Evolutionary conservation across 2,888 invertebrate species (phyloP).

Genomic region (Amiota mariae): DNA sequence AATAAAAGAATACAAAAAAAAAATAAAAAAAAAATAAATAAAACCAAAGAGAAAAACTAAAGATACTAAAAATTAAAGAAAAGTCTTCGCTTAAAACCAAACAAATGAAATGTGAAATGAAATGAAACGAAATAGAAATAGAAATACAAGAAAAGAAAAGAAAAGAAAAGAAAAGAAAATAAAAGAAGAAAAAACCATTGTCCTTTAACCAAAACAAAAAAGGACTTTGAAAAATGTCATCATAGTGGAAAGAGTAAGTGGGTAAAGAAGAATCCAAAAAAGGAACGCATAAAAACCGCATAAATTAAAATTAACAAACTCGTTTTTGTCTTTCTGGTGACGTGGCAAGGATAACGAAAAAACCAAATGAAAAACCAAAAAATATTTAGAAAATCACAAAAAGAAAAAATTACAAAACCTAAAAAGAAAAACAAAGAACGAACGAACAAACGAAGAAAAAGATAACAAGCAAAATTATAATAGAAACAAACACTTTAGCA

Average conservation of each 20-base stretch:
- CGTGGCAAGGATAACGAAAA: no score
- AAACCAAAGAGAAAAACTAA: constrained; percentile 55
- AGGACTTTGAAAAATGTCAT: neutral
- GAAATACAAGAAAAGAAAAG: constrained; percentile 14
- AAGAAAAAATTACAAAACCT: constrained; percentile 60
- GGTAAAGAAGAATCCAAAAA: constrained; percentile 25
- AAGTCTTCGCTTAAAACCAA: constrained; percentile 32
- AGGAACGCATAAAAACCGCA: constrained; percentile 44
- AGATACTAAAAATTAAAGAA: constrained; percentile 27
- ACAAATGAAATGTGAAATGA: constrained; percentile 1
- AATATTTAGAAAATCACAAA: constrained; percentile 39
- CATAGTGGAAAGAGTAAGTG: constrained; percentile 10
- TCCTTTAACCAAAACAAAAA: neutral
- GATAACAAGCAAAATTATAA: constrained; percentile 23
- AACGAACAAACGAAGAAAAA: neutral
- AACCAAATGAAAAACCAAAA: no score
- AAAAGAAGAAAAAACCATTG: neutral
- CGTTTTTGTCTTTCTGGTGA: constrained; percentile 9
- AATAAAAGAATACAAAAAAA: constrained; percentile 51
- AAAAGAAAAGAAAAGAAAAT: constrained; percentile 43
- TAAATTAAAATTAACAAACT: constrained; percentile 65
- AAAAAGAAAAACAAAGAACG: neutral
- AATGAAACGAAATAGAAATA: constrained; percentile 23
- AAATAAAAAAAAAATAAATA: constrained; percentile 46
- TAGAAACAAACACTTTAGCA: constrained; percentile 56